Base-by-base conservation (phyloP, 2,888 invertebrate species). In the Baronia brevicornis region DNA sequence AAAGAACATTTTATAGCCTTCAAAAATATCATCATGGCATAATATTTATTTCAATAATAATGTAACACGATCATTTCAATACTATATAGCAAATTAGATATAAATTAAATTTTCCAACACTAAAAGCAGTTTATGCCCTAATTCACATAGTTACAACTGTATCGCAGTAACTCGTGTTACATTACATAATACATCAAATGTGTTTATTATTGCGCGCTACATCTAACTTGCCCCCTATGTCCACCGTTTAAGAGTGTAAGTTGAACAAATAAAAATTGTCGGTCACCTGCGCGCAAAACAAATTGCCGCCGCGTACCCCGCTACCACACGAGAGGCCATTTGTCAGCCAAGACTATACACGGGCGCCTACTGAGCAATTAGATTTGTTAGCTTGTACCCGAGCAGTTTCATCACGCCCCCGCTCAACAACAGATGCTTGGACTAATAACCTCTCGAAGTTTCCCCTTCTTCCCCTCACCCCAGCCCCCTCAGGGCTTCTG, bases 401-500 rank as follows among this genome's bases (percentile, higher is more conserved):
- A 67, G 67, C 75, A 80, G 78, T 78, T 78, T 77, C 82, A 79
- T 79, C 82, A 82, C 79, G 73, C 84, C 82, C 82, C 78, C 79
- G 75, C 73, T 78, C 82, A 82, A 85, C 85, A 84, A 85, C 85
- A 85, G 85, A 85, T 85, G 85, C 84, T 84, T 79, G 82, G 84
- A 85, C 85, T 85, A 85, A 85, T 85, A 85, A 85, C 84, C 84
- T 85, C 85, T 84, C 84, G 79, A 84, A 84, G 84, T 84, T 84
- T 73, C 82, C 78, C 77, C 75, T 64, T 58, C 46, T 46, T 69
- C 73, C 65, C 56, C 57, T 68, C 71, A 60, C 57, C 64, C 64
- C 56, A 55, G 60, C 62, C 54, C 70, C 78, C 63, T 69, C 54
- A 51, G 60, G 56, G 50, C 60, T 44, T 46, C 52, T 47, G 45